phyloP scores from a whole-genome alignment of 1,140 invertebrate species.

The Microplitis mediator region DNA sequence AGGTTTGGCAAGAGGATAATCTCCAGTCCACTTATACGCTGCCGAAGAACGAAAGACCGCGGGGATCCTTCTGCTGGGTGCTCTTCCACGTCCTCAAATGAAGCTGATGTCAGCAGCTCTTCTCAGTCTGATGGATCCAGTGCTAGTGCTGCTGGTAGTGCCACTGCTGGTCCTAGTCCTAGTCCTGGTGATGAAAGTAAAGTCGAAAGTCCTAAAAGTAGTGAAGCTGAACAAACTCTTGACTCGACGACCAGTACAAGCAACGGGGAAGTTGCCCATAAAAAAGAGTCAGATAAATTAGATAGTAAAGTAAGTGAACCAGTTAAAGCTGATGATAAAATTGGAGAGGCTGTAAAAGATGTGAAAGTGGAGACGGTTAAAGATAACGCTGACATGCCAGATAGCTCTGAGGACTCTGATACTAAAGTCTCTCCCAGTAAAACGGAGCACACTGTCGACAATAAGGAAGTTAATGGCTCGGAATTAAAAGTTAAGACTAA shows the following conservation, averaged over 20 bases:
- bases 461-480: constrained; percentile 48
- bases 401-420: constrained; percentile 66
- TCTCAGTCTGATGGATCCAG: constrained; percentile 43
- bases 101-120: constrained; percentile 58
- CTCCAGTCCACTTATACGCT: constrained; percentile 47
- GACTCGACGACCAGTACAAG: constrained; percentile 61
- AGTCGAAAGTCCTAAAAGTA: constrained; percentile 44
- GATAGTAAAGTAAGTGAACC: constrained; percentile 5
- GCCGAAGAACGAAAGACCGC: constrained; percentile 35
- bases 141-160: constrained; percentile 31
- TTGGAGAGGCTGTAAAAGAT: constrained; percentile 4
- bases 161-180: too few relatives aligned
- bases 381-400: constrained; percentile 59
- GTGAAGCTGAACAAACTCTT: constrained; percentile 54
- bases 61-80: constrained; percentile 41
- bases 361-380: constrained; percentile 47
- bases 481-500: constrained; percentile 56
- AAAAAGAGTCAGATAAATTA: background rate
- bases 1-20: constrained; percentile 30
- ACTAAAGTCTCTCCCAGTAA: constrained; percentile 62
- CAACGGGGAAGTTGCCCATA: constrained; percentile 56
- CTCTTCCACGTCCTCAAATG: constrained; percentile 49
- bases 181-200: constrained; percentile 22
- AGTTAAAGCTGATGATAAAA: constrained; percentile 30
- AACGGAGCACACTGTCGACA: constrained; percentile 39